Base-by-base conservation (phyloP, 2,888 invertebrate species). In the Thalpophila matura region DNA sequence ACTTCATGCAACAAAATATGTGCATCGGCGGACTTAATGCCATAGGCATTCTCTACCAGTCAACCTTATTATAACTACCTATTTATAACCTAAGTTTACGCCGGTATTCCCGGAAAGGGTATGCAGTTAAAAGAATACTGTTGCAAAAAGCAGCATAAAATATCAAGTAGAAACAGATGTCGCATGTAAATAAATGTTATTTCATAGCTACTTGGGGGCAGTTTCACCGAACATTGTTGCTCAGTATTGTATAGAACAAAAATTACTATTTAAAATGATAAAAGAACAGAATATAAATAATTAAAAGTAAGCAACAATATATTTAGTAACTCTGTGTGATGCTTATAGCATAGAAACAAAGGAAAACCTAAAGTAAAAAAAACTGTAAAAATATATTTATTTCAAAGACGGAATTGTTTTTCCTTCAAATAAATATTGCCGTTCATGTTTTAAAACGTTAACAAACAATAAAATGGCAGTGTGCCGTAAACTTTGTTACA, bases 371-470 rank as follows among this genome's bases (percentile, higher is more conserved):
- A 10, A 24, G 0, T 6, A 38, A 22, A 1, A 14, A 12, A 9
- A 33, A n/a, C n/a, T n/a, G n/a, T n/a, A 14, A 20, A 16, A 16
- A n/a, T 10, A n/a, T 0, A 35, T 7, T n/a, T 4, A 33, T 16
- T 47, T 20, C 4, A 22, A 16, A 16, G 33, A 14, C n/a, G 1
- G 4, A 35, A 27, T 46, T n/a, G 9, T 16, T 47, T 47, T 46
- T 18, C 12, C n/a, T 37, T 33, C 2, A 16, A 47, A 42, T 29
- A 7, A 60, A 4, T 4, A 20, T 29, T 33, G 16, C 18, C n/a
- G 24, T 60, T 47, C 9, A 18, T 54, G n/a, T 24, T 33, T n/a
- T 20, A 6, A 35, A 67, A 51, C 26, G 20, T 45, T n/a, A 6
- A 16, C 20, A 26, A 47, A 50, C 26, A 47, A 51, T 37, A 42